These are phyloP conservation scores for Helicoverpa armigera DNA, from an alignment of 1,140 invertebrate genomes.

Conservation along the genomic window DNA sequence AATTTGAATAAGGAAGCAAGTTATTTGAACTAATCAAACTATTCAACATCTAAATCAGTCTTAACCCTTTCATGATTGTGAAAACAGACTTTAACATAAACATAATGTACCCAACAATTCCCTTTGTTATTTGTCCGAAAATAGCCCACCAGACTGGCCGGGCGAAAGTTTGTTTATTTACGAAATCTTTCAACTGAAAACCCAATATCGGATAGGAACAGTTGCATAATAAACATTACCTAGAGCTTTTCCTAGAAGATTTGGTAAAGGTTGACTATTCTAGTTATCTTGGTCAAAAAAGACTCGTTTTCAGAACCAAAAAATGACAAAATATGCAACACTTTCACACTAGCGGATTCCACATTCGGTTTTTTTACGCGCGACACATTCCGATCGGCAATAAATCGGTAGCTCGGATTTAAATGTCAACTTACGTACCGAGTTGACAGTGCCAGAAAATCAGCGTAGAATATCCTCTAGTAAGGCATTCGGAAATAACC, in stretches of 20 bases:
- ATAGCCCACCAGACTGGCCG: background rate
- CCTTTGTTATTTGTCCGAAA: conserved; percentile 6
- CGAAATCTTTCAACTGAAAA: conserved; percentile 1
- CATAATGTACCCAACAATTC: background rate
- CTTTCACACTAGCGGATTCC: too few species aligned
- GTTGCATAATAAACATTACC: conserved; percentile 26
- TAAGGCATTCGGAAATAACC: too few species aligned
- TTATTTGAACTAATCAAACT: background rate
- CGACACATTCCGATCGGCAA: too few species aligned
- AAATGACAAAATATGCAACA: too few species aligned
- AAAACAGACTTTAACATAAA: conserved; percentile 3
- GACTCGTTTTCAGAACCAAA: too few species aligned
- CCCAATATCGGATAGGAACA: background rate
- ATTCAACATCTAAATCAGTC: background rate
- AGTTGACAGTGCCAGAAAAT: too few species aligned
- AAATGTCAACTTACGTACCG: too few species aligned
- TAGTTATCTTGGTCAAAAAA: background rate
- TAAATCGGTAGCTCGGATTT: too few species aligned
- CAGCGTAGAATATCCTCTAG: too few species aligned
- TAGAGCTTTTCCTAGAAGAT: background rate
- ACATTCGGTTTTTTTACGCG: too few species aligned
- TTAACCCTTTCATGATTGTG: background rate
- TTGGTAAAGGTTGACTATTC: background rate
- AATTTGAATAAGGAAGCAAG: too few species aligned
- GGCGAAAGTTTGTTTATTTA: conserved; percentile 7